Conservation (phyloP, 2,888 invertebrate genomes). For the Cylindroiulus punctatus region DNA sequence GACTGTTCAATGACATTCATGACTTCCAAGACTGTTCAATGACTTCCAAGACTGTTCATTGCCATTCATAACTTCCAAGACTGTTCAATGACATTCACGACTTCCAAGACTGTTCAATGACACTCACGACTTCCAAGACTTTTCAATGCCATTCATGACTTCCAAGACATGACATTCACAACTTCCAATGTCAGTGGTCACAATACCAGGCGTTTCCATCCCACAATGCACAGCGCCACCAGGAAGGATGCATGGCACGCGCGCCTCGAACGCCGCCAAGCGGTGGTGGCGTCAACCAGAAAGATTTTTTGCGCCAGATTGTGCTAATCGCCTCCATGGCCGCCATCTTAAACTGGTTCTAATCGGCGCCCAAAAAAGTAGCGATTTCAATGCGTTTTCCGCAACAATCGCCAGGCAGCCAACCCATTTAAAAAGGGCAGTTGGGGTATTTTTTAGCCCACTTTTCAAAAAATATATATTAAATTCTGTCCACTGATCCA, state of each 20-base stretch:
- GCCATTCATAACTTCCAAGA: too few species aligned
- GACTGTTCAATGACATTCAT: too few species aligned
- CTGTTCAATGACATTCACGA: too few species aligned
- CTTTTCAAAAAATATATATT: background rate
- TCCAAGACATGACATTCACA: too few species aligned
- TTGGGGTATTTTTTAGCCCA: background rate
- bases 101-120: too few species aligned
- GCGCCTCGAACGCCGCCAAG: background rate
- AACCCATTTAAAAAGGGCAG: background rate
- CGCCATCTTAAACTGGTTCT: background rate
- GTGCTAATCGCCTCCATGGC: background rate
- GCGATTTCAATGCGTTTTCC: background rate
- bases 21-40: too few species aligned
- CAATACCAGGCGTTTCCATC: too few species aligned
- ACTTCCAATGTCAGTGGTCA: too few species aligned
- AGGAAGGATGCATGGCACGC: background rate
- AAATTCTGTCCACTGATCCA: conserved; percentile 42
- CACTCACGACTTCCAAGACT: too few species aligned
- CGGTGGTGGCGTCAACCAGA: background rate
- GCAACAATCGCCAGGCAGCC: conserved; percentile 24
- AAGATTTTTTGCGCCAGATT: background rate
- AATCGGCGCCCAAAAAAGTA: background rate
- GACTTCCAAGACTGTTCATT: too few species aligned
- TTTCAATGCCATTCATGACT: too few species aligned
- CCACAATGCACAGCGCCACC: background rate